Base-by-base conservation (phyloP, 2,888 invertebrate genomes). In the Arctia plantaginis region DNA sequence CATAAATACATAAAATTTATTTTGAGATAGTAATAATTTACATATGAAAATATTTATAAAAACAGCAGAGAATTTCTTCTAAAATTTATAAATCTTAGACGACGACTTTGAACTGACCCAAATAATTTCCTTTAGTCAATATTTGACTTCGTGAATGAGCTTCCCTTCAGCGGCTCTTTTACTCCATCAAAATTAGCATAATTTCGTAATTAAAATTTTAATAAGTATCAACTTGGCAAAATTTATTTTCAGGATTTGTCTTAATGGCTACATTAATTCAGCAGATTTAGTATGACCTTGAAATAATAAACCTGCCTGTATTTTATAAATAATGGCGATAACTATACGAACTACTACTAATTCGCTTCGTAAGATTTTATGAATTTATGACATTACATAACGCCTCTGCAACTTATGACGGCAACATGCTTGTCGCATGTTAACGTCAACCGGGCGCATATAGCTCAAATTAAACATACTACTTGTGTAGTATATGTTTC, bases 181-280 rank as follows among this genome's bases (percentile, higher is more conserved):
- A 75, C 79, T 80, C 78, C 78, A 71, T 83, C 81, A 80, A 84
- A 89, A 92, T 92, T 91, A 88, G 74, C 91, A 91, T 92, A 89
- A 90, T 90, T 82, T 87, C 81, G 76, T 86, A 88, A 91, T 91
- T 88, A 89, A 89, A 89, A 90, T 90, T 88, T 88, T 87, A 86
- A 83, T 85, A 82, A 85, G 85, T 83, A 85, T 84, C 80, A 86
- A 81, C 82, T 86, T 81, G 79, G 77, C 76, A 76, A 82, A 82
- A 75, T 85, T 83, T 76, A 67, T 71, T 73, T 80, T 75, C 66
- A 74, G 70, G 71, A 69, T 75, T 79, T 78, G 76, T 83, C 79
- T 80, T 75, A 76, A 74, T 62, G 73, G 74, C 79, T 76, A 74
- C 79, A 73, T 79, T 80, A 84, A 82, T 81, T 82, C 81, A 80